Percentiles rank a stretch among this genome's conserved stretches.
phyloP scores from a whole-genome alignment of 2,113 vertebrate genomes.

The Jacana jacana region DNA sequence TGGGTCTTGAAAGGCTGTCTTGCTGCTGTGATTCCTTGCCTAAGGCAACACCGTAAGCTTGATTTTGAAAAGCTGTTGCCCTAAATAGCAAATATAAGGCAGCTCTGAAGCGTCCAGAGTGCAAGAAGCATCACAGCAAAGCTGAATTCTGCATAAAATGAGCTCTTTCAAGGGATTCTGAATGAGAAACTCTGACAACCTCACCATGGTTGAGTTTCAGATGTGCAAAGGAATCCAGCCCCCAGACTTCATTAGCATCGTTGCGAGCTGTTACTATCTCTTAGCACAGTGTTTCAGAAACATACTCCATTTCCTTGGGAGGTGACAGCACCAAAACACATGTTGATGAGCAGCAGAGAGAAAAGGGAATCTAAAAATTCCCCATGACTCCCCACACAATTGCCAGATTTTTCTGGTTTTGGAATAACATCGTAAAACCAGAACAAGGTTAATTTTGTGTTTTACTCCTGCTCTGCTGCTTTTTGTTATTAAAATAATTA shows the following conservation, averaged over 20 bases:
- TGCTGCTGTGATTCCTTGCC: background rate
- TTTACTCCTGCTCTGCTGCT: background rate
- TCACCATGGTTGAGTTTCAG: background rate
- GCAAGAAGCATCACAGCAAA: background rate
- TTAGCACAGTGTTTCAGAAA: conserved; percentile 31
- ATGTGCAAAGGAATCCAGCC: conserved; percentile 49
- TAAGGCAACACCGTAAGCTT: background rate
- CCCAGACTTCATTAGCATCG: conserved; percentile 53
- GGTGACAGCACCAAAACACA: conserved; percentile 44
- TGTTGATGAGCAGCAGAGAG: conserved; percentile 22
- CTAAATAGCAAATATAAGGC: conserved; percentile 5
- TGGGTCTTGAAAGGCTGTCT: conserved; percentile 6
- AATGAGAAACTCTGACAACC: conserved; percentile 15
- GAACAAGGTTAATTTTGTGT: background rate
- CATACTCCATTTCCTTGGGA: conserved; percentile 23
- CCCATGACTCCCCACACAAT: background rate
- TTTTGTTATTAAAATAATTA: background rate
- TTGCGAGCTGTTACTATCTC: conserved; percentile 33
- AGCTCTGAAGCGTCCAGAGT: background rate
- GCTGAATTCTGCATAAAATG: background rate
- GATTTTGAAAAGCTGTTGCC: conserved; percentile 38
- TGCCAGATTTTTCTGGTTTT: background rate
- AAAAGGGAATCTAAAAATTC: conserved; percentile 51
- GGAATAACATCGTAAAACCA: background rate
- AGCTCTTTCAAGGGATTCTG: background rate